Base-by-base conservation (phyloP, 2,888 invertebrate genomes). In the Tetanocera ferruginea region DNA sequence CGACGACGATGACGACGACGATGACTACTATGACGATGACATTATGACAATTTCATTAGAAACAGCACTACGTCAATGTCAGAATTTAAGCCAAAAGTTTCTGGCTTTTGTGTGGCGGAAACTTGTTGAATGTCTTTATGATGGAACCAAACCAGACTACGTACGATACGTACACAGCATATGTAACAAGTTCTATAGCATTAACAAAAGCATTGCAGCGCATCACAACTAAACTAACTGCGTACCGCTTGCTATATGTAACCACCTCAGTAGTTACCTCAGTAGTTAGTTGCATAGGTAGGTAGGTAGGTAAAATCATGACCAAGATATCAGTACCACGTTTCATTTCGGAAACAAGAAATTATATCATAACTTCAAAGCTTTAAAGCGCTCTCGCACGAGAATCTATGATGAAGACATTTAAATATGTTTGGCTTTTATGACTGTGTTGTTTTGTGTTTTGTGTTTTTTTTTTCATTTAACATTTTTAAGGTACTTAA, bases 41-140 rank as follows among this genome's bases (percentile, higher is more conserved):
- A 72, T 85, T 87, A 87, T 86, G 86, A 87, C 87, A 87, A 87
- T 85, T 87, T 87, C 88, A 87, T 87, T 86, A 85, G 87, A 87
- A 87, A 86, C 85, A 83, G 84, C 83, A 87, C 88, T 87, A 84
- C 81, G 87, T 87, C 87, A 88, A 87, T 87, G 87, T 87, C 87
- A 87, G 76, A 64, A 76, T 79, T 77, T 78, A 79, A 80, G 80
- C 84, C 82, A 83, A 80, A 79, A 80, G 37, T 66, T 66, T 52
- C 51, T 75, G 67, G 67, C 75, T 75, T 75, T 75, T 75, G 55
- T 75, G 52, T 37, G 55, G 67, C 67, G 55, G 57, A 66, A 75
- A 75, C 75, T 67, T 75, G 75, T 75, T 75, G 75, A 75, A 67
- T 51, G 19, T 66, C 19, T n/a, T 31, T 37, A 66, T 9, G 31